Percentiles rank a stretch among this genome's conserved stretches.
These are phyloP conservation scores for Corbicula japonica DNA, from an alignment of 2,888 invertebrate species.

Conservation along the genomic window DNA sequence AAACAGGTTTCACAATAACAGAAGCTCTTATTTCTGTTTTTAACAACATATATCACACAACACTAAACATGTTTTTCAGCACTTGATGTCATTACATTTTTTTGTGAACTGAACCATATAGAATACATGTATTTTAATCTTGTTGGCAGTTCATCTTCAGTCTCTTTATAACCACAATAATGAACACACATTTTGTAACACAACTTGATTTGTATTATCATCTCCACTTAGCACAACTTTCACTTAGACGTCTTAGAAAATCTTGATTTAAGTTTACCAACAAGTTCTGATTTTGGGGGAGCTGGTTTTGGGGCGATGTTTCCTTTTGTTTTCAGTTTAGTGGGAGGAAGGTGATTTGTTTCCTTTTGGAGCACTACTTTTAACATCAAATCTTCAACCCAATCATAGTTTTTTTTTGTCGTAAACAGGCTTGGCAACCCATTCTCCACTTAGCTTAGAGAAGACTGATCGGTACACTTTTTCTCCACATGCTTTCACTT, in stretches of 20 bases:
- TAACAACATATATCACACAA: too few species aligned
- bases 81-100: too few species aligned
- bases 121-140: too few species aligned
- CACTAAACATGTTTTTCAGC: too few species aligned
- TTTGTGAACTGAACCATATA: too few species aligned
- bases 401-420: conserved; percentile 32
- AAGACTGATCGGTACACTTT: conserved; percentile 15
- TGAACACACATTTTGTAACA: background rate
- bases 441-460: conserved; percentile 32
- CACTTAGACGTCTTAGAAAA: background rate
- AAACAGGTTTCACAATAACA: too few species aligned
- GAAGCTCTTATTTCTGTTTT: too few species aligned
- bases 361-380: conserved; percentile 25
- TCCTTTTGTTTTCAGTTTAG: background rate
- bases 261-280: conserved; percentile 13
- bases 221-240: background rate
- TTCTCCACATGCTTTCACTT: conserved; percentile 13
- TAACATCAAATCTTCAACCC: conserved; percentile 16
- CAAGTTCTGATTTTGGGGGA: conserved; percentile 28
- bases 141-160: too few species aligned
- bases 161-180: too few species aligned
- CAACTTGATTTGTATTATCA: background rate
- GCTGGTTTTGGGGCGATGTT: conserved; percentile 38
- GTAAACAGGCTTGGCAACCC: conserved; percentile 44
- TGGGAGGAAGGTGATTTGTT: background rate